Conservation (phyloP, 2,797 vertebrate genomes). For the Pagetopsis macropterus region DNA sequence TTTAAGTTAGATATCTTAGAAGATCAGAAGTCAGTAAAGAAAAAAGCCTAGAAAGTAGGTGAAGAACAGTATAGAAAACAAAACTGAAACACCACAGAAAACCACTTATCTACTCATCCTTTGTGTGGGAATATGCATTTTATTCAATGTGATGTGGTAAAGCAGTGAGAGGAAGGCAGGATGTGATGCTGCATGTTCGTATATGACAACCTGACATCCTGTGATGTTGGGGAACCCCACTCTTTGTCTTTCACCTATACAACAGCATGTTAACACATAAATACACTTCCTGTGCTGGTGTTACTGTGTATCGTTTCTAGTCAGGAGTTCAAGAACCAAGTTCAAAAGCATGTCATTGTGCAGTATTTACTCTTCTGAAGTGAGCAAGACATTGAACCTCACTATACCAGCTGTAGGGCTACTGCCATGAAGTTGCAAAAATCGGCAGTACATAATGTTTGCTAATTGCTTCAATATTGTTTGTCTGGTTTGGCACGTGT, state of each 20-base stretch:
- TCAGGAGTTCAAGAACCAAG: background rate
- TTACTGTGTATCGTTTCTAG: constrained; percentile 7
- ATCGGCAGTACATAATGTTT: constrained; percentile 2
- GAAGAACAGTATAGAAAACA: constrained; percentile 64
- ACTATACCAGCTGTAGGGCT: background rate
- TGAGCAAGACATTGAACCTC: background rate
- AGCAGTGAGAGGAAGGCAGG: constrained; percentile 75
- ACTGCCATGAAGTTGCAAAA: background rate
- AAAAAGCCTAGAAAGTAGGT: constrained; percentile 71
- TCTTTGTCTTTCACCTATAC: constrained; percentile 29
- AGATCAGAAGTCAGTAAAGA: constrained; percentile 21
- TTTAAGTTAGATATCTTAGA: constrained; percentile 3
- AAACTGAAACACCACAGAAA: constrained; percentile 77
- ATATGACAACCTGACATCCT: constrained; percentile 63
- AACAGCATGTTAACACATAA: constrained; percentile 1
- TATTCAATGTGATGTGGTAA: constrained; percentile 49
- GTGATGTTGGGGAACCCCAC: constrained; percentile 73
- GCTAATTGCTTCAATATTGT: background rate
- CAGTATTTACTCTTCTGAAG: constrained; percentile 11
- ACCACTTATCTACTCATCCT: constrained; percentile 47
- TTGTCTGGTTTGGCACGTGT: background rate
- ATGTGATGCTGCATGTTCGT: constrained; percentile 63
- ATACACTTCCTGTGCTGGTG: constrained; percentile 43
- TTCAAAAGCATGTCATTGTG: background rate
- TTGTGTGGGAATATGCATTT: constrained; percentile 53